Conservation (phyloP, 1,140 invertebrate species). For the Ostrea denselamellosa region DNA sequence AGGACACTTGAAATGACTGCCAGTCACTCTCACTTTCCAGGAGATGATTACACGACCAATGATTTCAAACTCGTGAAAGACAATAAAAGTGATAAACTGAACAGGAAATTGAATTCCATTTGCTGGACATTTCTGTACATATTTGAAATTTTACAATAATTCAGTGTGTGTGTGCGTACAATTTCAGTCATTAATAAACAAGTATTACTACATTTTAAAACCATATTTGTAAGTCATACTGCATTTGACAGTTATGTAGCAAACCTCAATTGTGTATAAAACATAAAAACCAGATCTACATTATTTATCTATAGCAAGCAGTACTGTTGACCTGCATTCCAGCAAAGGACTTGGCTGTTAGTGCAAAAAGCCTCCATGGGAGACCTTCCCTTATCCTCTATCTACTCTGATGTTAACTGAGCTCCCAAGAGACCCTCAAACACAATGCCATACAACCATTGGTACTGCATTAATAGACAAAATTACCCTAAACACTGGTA, state of each 20-base stretch:
- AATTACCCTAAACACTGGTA: conserved; percentile 39
- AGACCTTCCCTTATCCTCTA: not conserved
- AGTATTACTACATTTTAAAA: too few species aligned
- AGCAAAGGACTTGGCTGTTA: not conserved
- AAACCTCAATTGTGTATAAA: too few species aligned
- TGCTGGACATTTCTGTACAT: not conserved
- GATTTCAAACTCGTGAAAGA: not conserved
- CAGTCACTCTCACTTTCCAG: conserved; percentile 6
- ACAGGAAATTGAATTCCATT: not conserved
- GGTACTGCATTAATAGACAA: conserved; percentile 23
- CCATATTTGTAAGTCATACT: too few species aligned
- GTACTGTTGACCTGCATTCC: not conserved
- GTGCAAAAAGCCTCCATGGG: not conserved
- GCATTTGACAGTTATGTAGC: too few species aligned
- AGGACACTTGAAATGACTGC: conserved; percentile 32
- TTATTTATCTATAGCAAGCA: too few species aligned
- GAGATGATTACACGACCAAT: conserved; percentile 10
- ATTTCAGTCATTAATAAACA: too few species aligned
- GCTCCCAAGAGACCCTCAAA: conserved; percentile 3
- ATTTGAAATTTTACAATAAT: too few species aligned
- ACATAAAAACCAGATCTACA: too few species aligned
- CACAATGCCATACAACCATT: conserved; percentile 20
- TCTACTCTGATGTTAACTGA: conserved; percentile 28
- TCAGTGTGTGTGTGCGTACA: too few species aligned
- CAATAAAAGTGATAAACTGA: not conserved